Percentiles rank a stretch among this genome's conserved stretches.
Conservation (phyloP, 2,888 invertebrate genomes). For the Flexamia atlantica region DNA sequence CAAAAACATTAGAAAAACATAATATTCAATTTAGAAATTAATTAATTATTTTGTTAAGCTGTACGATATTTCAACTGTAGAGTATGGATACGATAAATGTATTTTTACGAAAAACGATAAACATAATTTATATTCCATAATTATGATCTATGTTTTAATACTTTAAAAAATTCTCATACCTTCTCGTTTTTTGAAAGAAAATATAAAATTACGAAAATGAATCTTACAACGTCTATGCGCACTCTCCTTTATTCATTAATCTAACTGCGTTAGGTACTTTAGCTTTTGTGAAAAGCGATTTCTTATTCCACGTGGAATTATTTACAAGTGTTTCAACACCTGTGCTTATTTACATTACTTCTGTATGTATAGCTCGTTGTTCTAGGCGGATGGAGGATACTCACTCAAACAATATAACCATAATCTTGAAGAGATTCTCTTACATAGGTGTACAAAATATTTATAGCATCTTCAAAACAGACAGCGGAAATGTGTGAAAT, state of each 20-base stretch:
- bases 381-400: background rate
- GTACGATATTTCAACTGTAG: background rate
- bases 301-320: constrained; percentile 34
- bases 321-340: constrained; percentile 36
- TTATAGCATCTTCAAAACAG: background rate
- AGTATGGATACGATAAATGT: background rate
- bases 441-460: background rate
- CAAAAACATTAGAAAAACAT: too few relatives aligned
- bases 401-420: background rate
- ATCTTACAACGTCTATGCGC: background rate
- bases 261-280: constrained; percentile 53
- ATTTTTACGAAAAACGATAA: background rate
- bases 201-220: background rate
- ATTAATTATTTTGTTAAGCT: too few relatives aligned
- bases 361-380: constrained; percentile 5
- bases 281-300: constrained; percentile 56
- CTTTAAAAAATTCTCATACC: too few relatives aligned
- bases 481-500: background rate
- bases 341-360: constrained; percentile 32
- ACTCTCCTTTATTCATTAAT: constrained; percentile 1
- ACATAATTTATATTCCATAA: background rate
- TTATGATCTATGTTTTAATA: background rate
- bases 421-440: background rate
- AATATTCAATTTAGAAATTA: too few relatives aligned
- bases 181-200: too few relatives aligned